Conservation (phyloP, 2,113 vertebrate genomes). For the Zosterops pallidus region DNA sequence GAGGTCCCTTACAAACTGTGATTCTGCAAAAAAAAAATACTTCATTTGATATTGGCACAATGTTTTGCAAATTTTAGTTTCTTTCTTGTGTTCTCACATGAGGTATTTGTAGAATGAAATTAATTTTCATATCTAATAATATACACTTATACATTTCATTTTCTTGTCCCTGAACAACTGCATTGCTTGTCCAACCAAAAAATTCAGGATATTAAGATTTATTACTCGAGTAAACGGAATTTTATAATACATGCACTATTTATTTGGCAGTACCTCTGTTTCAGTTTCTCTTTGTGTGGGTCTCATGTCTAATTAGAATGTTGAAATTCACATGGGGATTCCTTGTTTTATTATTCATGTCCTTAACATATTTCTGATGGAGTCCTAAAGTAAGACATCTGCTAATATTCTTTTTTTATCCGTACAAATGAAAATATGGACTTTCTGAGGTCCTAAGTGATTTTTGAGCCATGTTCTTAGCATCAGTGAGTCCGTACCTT, state of each 20-base stretch:
- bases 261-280: not conserved
- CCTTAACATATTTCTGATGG: not conserved
- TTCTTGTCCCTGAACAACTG: not conserved
- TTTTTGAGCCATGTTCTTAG: slow-evolving; percentile 1
- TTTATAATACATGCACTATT: not conserved
- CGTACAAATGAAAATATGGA: not conserved
- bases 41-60: not conserved
- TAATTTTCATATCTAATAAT: not conserved
- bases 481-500: not conserved
- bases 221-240: not conserved
- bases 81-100: not conserved
- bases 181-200: not conserved
- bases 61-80: not conserved
- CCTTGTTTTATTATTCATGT: not conserved
- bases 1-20: not conserved
- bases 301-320: not conserved
- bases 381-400: not conserved
- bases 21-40: not conserved
- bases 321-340: not conserved
- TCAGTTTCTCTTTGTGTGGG: not conserved
- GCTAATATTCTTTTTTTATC: not conserved
- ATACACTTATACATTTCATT: not conserved
- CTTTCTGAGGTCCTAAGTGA: not conserved
- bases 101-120: not conserved
- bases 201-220: not conserved